Evolutionary conservation across 1,140 invertebrate species (phyloP).

Genomic region (Drosophila tani): DNA sequence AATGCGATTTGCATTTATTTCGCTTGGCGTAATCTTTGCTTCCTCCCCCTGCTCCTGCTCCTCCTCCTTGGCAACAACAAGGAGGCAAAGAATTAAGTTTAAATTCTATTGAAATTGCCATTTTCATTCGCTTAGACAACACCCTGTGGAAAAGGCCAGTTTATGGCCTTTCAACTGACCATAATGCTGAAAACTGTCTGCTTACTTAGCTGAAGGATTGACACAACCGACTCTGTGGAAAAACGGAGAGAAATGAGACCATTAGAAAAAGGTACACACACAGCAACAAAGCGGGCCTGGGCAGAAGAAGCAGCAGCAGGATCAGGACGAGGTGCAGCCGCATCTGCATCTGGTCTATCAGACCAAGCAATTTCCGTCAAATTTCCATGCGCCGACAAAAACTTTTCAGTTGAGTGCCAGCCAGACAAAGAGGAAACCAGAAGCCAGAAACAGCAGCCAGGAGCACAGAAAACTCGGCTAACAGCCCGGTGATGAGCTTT

Average conservation of each 20-base stretch:
- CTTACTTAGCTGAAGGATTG: constrained; percentile 68
- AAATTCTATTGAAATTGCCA: constrained; percentile 69
- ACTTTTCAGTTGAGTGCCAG: constrained; percentile 80
- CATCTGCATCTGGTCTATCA: constrained; percentile 65
- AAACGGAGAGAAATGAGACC: constrained; percentile 27
- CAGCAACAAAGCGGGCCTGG: constrained; percentile 2
- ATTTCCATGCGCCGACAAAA: constrained; percentile 81
- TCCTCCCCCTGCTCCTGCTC: constrained; percentile 2
- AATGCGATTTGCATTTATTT: constrained; percentile 82
- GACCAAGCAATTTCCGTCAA: constrained; percentile 81
- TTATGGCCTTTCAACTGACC: constrained; percentile 58
- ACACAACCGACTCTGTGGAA: constrained; percentile 13
- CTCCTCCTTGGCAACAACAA: constrained; percentile 3
- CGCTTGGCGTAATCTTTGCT: constrained; percentile 51
- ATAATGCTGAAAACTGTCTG: constrained; percentile 72
- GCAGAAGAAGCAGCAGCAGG: constrained; percentile 5
- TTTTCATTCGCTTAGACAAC: constrained; percentile 48
- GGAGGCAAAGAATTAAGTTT: constrained; percentile 48
- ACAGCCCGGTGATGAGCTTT: not conserved
- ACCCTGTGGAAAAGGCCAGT: constrained; percentile 45
- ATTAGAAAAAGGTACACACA: constrained; percentile 62
- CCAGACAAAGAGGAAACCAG: constrained; percentile 67
- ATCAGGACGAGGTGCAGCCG: constrained; percentile 2
- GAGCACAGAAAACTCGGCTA: constrained; percentile 11
- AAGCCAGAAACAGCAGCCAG: constrained; percentile 48